A percentile compares a stretch with the other conserved stretches of the same genome.
These are phyloP conservation scores for Rhabdornis inornatus DNA, from an alignment of 2,113 vertebrate genomes.

Conservation along the genomic window DNA sequence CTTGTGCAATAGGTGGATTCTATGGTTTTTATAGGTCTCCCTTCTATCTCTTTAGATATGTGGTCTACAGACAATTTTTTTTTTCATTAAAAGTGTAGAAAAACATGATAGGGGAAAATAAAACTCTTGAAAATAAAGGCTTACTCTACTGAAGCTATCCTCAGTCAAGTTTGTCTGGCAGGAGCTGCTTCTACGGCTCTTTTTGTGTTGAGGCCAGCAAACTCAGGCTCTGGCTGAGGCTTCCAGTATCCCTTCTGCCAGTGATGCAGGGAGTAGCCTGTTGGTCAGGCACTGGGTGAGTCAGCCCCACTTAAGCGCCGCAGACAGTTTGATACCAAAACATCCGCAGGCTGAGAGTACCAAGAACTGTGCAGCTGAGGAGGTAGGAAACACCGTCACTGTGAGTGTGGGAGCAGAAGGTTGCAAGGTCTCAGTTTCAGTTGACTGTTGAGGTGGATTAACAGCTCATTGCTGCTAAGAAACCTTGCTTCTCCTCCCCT, in stretches of 20 bases:
- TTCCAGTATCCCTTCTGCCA: background rate
- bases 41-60: background rate
- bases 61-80: background rate
- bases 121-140: background rate
- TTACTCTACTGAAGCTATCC: background rate
- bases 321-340: background rate
- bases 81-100: background rate
- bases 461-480: background rate
- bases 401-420: background rate
- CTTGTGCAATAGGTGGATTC: background rate
- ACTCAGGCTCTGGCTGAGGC: background rate
- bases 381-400: accelerated
- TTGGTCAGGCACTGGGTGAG: background rate
- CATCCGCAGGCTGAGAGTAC: background rate
- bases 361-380: background rate
- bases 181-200: background rate
- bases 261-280: background rate
- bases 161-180: background rate
- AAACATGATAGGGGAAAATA: background rate
- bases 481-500: accelerated
- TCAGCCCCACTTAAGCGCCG: accelerated
- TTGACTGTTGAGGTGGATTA: background rate
- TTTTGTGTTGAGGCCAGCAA: background rate
- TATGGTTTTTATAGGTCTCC: background rate
- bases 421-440: background rate